A percentile compares a stretch with the other conserved stretches of the same genome.
Evolutionary conservation across 1,140 invertebrate genomes (phyloP).

Genomic region (Araneus ventricosus): DNA sequence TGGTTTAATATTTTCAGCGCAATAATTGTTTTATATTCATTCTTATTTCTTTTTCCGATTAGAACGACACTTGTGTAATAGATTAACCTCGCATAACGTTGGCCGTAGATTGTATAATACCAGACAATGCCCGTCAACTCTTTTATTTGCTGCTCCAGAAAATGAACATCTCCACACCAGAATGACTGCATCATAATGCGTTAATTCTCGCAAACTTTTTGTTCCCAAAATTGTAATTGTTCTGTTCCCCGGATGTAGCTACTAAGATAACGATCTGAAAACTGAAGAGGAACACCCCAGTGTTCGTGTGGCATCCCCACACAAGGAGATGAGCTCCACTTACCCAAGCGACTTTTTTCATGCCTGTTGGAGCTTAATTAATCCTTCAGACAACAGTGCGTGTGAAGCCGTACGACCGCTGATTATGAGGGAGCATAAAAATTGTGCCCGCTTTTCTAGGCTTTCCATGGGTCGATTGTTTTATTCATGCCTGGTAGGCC

Average conservation of each 20-base stretch:
- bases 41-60: too few relatives aligned
- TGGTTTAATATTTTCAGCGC: too few relatives aligned
- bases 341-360: slow-evolving; percentile 46
- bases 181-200: background rate
- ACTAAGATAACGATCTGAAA: slow-evolving; percentile 21
- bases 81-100: too few relatives aligned
- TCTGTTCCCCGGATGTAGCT: slow-evolving; percentile 22
- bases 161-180: background rate
- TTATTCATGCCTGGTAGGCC: background rate
- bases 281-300: background rate
- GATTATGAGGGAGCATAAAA: background rate
- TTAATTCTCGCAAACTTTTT: background rate
- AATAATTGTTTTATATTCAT: too few relatives aligned
- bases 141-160: too few relatives aligned
- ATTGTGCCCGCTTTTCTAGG: slow-evolving; percentile 8
- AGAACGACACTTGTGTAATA: too few relatives aligned
- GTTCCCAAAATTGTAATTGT: slow-evolving; percentile 37
- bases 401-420: background rate
- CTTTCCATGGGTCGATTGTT: slow-evolving; percentile 36
- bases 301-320: background rate
- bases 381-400: slow-evolving; percentile 2
- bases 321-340: slow-evolving; percentile 59
- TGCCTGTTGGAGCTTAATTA: slow-evolving; percentile 43
- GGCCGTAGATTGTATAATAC: background rate
- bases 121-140: too few relatives aligned